Percentiles rank a stretch among this genome's conserved stretches.
phyloP scores from a whole-genome alignment of 2,113 vertebrate genomes.

The Platycercus adscitus region DNA sequence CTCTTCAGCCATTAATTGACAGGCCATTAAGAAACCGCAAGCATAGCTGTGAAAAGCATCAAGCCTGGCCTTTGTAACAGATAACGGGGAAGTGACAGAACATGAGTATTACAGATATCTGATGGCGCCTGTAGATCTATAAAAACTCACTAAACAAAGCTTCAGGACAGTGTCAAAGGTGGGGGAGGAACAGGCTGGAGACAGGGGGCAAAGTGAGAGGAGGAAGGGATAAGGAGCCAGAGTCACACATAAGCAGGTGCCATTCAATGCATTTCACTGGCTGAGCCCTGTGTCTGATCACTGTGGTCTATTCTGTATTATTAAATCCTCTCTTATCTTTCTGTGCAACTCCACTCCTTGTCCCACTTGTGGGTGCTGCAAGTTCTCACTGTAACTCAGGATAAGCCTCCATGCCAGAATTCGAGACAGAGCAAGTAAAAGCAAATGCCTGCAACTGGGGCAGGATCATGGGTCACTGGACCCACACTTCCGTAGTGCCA shows the following conservation, averaged over 20 bases:
- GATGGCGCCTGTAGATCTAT: rapidly evolving
- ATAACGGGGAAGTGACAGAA: neutral
- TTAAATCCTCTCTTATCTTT: neutral
- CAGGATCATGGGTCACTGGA: rapidly evolving
- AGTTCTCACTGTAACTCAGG: neutral
- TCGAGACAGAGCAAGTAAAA: neutral
- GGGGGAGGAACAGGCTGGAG: neutral
- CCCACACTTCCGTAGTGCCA: rapidly evolving
- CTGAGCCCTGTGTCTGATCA: neutral
- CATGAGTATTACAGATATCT: rapidly evolving
- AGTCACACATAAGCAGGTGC: neutral
- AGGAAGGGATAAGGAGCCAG: neutral
- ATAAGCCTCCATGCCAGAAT: neutral
- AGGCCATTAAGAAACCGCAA: neutral
- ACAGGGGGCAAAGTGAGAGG: neutral
- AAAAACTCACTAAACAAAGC: neutral
- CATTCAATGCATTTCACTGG: neutral
- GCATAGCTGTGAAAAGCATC: neutral
- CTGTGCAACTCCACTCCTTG: neutral
- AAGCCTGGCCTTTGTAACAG: neutral
- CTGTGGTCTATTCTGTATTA: neutral
- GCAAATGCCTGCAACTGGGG: neutral
- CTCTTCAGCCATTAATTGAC: neutral
- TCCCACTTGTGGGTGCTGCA: neutral
- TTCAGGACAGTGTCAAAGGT: neutral